Evolutionary conservation across 2,888 invertebrate species (phyloP).

Genomic region (Sisyra nigra): DNA sequence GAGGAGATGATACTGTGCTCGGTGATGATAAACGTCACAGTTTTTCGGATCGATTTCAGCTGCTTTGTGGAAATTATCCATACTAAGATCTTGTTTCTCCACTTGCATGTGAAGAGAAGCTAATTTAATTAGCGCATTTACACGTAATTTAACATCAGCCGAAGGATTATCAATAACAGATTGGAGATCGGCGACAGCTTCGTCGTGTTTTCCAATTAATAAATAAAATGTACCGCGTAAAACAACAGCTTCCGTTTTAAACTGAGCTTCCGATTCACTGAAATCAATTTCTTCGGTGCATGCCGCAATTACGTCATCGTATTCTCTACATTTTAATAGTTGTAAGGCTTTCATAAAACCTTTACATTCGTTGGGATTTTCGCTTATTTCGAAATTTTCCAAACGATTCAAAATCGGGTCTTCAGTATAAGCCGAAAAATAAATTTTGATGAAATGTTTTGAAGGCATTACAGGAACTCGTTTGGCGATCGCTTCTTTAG

Average conservation of each 20-base stretch:
- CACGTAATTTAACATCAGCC: constrained; percentile 44
- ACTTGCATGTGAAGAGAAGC: constrained; percentile 72
- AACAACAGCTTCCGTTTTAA: constrained; percentile 55
- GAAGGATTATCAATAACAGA: constrained; percentile 48
- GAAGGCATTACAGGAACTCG: constrained; percentile 67
- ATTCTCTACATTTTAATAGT: constrained; percentile 52
- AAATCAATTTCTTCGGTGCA: constrained; percentile 65
- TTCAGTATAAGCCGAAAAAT: constrained; percentile 73
- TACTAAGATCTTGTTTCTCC: constrained; percentile 53
- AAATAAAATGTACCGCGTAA: constrained; percentile 73
- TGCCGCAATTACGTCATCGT: constrained; percentile 58
- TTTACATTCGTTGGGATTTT: constrained; percentile 10
- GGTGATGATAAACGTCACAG: constrained; percentile 76
- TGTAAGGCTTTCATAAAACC: constrained; percentile 57
- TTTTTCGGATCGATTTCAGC: constrained; percentile 60
- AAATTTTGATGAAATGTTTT: constrained; percentile 69
- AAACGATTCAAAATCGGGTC: constrained; percentile 57
- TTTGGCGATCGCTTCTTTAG: constrained; percentile 52
- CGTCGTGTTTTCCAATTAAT: constrained; percentile 56
- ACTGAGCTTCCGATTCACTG: constrained; percentile 39
- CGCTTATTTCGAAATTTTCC: constrained; percentile 21
- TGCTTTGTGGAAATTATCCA: constrained; percentile 66
- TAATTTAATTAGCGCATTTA: constrained; percentile 77
- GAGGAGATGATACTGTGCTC: constrained; percentile 75
- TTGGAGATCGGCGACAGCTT: constrained; percentile 55